A percentile compares a stretch with the other conserved stretches of the same genome.
Evolutionary conservation across 2,888 invertebrate genomes (phyloP).

Genomic region (Uropetala carovei): DNA sequence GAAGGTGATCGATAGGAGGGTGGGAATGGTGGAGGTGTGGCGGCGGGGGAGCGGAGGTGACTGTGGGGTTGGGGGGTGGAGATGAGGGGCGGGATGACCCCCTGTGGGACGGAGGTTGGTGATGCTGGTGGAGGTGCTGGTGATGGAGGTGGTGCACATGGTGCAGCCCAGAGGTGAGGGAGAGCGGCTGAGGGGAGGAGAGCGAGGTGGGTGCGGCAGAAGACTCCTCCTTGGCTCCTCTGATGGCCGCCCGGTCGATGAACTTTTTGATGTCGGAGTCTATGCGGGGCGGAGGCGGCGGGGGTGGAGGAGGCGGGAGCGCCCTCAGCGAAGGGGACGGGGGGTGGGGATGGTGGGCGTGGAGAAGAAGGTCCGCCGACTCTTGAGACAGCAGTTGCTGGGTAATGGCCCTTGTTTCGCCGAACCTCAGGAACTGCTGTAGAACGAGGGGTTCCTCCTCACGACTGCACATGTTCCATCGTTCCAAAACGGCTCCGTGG

Average conservation of each 20-base stretch:
- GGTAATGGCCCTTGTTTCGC: slow-evolving; percentile 90
- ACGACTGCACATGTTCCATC: slow-evolving; percentile 91
- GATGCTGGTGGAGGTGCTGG: slow-evolving; percentile 44
- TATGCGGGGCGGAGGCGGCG: slow-evolving; percentile 71
- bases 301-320: slow-evolving; percentile 76
- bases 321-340: slow-evolving; percentile 68
- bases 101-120: slow-evolving; percentile 69
- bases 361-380: slow-evolving; percentile 66
- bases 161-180: neutral
- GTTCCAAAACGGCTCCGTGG: slow-evolving; percentile 88
- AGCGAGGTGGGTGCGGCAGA: neutral
- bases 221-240: neutral
- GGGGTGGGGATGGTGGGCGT: slow-evolving; percentile 47
- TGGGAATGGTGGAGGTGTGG: neutral
- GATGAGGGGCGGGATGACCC: slow-evolving; percentile 80
- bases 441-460: slow-evolving; percentile 94
- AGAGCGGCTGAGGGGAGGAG: neutral
- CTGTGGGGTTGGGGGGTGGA: slow-evolving; percentile 71
- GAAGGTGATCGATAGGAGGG: slow-evolving; percentile 66
- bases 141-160: slow-evolving; percentile 61
- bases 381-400: slow-evolving; percentile 78
- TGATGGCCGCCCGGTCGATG: slow-evolving; percentile 76
- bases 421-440: slow-evolving; percentile 93
- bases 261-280: slow-evolving; percentile 79
- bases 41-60: neutral